These are phyloP conservation scores for Toxonevra muliebris DNA, from an alignment of 2,888 invertebrate genomes.

Conservation along the genomic window DNA sequence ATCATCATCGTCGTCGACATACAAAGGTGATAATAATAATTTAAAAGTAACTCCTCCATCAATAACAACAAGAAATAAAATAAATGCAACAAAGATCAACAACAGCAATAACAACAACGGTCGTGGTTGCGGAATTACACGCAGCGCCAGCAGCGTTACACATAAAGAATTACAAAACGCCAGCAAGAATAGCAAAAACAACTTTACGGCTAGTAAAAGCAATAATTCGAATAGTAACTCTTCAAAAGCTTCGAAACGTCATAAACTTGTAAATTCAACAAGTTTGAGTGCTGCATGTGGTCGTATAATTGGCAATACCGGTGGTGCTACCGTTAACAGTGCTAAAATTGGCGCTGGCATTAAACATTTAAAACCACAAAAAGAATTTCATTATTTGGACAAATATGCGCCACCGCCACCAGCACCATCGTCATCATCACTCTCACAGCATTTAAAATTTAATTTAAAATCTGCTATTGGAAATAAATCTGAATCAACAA, in stretches of 20 bases:
- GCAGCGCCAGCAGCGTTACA: constrained; percentile 52
- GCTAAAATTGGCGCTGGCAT: too few species aligned
- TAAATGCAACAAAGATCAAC: background rate
- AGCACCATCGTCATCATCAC: background rate
- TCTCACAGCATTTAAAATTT: background rate
- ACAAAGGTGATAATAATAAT: background rate
- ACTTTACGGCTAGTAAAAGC: background rate
- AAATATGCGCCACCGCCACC: constrained; percentile 44
- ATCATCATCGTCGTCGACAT: too few species aligned
- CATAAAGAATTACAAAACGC: constrained; percentile 44
- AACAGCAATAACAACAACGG: too few species aligned
- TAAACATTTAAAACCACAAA: constrained; percentile 29
- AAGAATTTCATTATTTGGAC: constrained; percentile 51
- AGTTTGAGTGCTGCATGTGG: constrained; percentile 50
- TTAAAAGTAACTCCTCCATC: constrained; percentile 11
- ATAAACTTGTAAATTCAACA: constrained; percentile 46
- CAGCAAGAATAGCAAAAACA: constrained; percentile 2
- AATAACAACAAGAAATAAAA: constrained; percentile 1
- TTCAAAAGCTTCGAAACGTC: constrained; percentile 30
- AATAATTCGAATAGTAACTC: background rate
- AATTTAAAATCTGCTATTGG: background rate
- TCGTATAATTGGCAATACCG: too few species aligned
- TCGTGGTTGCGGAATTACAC: constrained; percentile 37
- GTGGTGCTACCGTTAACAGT: too few species aligned
- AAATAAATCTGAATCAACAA: too few species aligned